phyloP scores from a whole-genome alignment of 1,140 invertebrate species.

The Leptonema lineaticorne region DNA sequence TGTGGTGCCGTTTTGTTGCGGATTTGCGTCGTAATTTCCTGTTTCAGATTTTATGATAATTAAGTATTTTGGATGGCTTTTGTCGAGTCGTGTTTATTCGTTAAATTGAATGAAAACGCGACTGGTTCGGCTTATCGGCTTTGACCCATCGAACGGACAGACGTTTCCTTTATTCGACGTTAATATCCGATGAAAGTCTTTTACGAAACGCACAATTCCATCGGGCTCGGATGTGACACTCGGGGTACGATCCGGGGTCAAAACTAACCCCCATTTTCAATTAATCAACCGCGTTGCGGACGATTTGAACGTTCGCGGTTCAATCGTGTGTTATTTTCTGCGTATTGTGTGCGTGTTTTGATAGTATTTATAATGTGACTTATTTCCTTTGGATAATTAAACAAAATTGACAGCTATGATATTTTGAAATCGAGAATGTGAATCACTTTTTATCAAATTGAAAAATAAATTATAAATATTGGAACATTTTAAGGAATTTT shows the following conservation, averaged over 20 bases:
- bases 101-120: slow-evolving; percentile 19
- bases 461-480: no score
- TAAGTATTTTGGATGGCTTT: slow-evolving; percentile 21
- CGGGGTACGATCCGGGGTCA: neutral
- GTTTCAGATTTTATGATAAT: slow-evolving; percentile 37
- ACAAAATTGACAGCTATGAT: no score
- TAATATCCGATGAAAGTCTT: slow-evolving; percentile 16
- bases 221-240: no score
- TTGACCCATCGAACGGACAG: slow-evolving; percentile 8
- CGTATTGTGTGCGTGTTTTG: no score
- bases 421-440: no score
- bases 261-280: neutral
- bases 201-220: neutral
- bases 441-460: no score
- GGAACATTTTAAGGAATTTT: no score
- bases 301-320: no score
- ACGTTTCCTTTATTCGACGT: slow-evolving; percentile 13
- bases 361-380: no score
- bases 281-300: neutral
- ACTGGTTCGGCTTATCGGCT: slow-evolving; percentile 1
- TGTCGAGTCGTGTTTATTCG: slow-evolving; percentile 22
- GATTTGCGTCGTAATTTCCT: slow-evolving; percentile 31
- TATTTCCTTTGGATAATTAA: no score
- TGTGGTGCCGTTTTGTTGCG: neutral
- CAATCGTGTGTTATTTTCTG: no score